phyloP scores from a whole-genome alignment of 2,888 invertebrate species.

The Hydroisotoma schaefferi region DNA sequence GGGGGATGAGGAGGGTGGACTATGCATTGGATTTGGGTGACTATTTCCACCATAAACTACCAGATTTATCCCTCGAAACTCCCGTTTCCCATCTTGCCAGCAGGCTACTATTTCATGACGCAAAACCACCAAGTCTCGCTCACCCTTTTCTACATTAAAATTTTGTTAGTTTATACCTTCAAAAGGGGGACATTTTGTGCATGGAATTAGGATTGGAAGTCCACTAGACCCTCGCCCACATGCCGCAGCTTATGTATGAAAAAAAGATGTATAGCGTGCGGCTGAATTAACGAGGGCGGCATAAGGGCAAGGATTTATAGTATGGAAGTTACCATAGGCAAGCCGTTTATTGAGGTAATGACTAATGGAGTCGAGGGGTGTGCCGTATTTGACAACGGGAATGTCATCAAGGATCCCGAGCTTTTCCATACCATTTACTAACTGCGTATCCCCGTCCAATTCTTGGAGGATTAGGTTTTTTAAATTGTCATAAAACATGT shows the following conservation, averaged over 20 bases:
- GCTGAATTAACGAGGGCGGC: no score
- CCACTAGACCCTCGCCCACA: no score
- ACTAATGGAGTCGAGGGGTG: conserved; percentile 90
- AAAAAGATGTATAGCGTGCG: no score
- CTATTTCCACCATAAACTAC: conserved; percentile 80
- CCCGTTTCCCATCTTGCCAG: conserved; percentile 82
- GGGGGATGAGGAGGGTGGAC: not conserved
- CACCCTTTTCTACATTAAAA: conserved; percentile 67
- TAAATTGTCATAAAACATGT: conserved; percentile 90
- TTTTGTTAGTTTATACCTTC: no score
- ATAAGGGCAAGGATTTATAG: no score
- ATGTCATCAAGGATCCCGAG: conserved; percentile 84
- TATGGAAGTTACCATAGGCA: conserved; percentile 63
- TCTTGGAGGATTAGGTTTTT: conserved; percentile 76
- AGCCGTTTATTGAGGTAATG: conserved; percentile 79
- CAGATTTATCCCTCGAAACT: conserved; percentile 77
- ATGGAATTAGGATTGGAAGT: no score
- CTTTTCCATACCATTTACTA: conserved; percentile 71
- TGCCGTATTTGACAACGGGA: conserved; percentile 72
- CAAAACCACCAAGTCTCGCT: conserved; percentile 90
- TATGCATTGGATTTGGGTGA: conserved; percentile 15
- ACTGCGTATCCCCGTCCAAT: conserved; percentile 58
- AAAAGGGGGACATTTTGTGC: no score
- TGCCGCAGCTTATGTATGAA: no score
- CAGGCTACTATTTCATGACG: conserved; percentile 88